Conservation (phyloP, 2,797 vertebrate species). For the Cossypha niveicapilla region DNA sequence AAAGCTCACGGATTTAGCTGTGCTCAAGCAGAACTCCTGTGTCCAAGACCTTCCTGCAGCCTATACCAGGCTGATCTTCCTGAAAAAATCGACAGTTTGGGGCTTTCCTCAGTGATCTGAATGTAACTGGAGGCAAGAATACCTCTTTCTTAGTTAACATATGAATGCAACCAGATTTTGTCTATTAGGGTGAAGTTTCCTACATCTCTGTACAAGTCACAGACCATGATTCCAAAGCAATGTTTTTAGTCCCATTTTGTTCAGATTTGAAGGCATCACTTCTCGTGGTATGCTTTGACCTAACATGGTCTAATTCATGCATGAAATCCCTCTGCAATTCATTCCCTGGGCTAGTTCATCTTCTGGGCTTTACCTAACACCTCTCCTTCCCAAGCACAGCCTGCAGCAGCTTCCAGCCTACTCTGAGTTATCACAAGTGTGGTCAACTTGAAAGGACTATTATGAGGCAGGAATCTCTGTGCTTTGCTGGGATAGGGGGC, state of each 20-base stretch:
- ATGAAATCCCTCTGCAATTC: not conserved
- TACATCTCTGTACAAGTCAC: not conserved
- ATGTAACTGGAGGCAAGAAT: not conserved
- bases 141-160: not conserved
- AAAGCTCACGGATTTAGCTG: not conserved
- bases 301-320: not conserved
- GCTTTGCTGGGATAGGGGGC: not conserved
- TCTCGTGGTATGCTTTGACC: not conserved
- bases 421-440: not conserved
- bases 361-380: not conserved
- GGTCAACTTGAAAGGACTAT: fast-evolving
- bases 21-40: not conserved
- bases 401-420: not conserved
- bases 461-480: not conserved
- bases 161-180: not conserved
- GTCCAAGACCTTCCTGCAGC: not conserved
- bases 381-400: not conserved
- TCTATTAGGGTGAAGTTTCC: not conserved
- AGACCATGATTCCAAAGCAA: not conserved
- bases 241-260: not conserved
- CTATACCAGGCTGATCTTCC: not conserved
- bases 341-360: not conserved
- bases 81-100: not conserved
- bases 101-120: not conserved
- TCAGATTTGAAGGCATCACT: not conserved